phyloP scores from a whole-genome alignment of 2,888 invertebrate species.

The Diploptera punctata region DNA sequence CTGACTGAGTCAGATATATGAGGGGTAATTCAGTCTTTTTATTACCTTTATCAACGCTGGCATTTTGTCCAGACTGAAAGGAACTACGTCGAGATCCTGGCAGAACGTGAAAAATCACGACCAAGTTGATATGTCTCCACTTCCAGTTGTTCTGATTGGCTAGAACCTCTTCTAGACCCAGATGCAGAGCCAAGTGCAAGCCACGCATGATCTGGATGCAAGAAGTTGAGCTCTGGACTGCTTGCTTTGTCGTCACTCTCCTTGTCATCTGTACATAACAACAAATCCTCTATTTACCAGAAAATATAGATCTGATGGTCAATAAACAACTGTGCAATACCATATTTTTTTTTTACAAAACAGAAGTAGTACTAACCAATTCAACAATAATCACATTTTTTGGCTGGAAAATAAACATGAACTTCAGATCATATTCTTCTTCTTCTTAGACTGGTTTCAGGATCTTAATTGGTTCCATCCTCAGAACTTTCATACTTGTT shows the following conservation, averaged over 20 bases:
- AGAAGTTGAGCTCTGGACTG: conserved; percentile 63
- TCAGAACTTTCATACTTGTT: too few species aligned
- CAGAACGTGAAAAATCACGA: conserved; percentile 81
- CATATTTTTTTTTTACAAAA: too few species aligned
- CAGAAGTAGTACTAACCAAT: too few species aligned
- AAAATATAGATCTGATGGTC: too few species aligned
- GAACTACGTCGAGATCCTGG: conserved; percentile 86
- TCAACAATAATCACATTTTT: too few species aligned
- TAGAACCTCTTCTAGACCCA: conserved; percentile 84
- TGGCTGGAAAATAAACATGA: too few species aligned
- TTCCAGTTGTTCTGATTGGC: conserved; percentile 86
- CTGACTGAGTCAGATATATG: too few species aligned
- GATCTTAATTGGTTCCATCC: too few species aligned
- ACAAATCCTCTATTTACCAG: too few species aligned
- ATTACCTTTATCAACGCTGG: conserved; percentile 46
- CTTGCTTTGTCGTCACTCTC: conserved; percentile 53
- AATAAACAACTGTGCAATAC: too few species aligned
- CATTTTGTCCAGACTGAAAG: conserved; percentile 64
- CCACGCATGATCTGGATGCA: conserved; percentile 90
- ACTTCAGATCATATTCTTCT: too few species aligned
- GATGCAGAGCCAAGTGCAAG: conserved; percentile 53
- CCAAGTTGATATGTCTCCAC: conserved; percentile 81
- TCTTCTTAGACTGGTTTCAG: too few species aligned
- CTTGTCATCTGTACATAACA: conserved; percentile 55
- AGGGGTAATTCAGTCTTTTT: not conserved